Base-by-base conservation (phyloP, 2,888 invertebrate species). In the Brenthis daphne region DNA sequence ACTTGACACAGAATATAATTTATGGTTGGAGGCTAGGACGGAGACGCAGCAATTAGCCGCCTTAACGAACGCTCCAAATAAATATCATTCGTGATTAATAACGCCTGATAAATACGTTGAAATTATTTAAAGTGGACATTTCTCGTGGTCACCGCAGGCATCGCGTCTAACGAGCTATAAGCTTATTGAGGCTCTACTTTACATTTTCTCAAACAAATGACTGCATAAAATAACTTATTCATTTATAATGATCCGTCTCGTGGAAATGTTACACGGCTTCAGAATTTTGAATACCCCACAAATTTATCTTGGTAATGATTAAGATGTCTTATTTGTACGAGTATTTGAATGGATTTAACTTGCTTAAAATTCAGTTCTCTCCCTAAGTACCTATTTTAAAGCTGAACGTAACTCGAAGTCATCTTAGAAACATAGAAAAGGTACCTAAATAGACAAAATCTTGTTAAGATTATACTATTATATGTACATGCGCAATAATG, bases 1-100 rank as follows among this genome's bases (percentile, higher is more conserved):
- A 75, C 84, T 86, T 85, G 77, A 24, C 67, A 77, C 79, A 69
- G 77, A 73, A 80, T 78, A 85, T 90, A 91, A 92, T 90, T 92
- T 90, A 92, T 90, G 84, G 85, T 84, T 79, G 82, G 82, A 83
- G 84, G 85, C 85, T 77, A 82, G 84, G 85, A 85, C 83, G 82
- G 83, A 85, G 90, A 89, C 87, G 86, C 83, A 77, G 89, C 91
- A 92, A 92, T 92, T 92, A 92, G 92, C 87, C 77, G 81, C 79
- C 84, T 86, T 91, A 92, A 91, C 91, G 90, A 91, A 91, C 87
- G 86, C 84, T 84, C 86, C 85, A 88, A 91, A 91, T 90, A 88
- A 90, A 91, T 90, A 90, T 89, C 85, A 90, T 89, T 89, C 83
- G 79, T 89, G 89, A 91, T 91, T 88, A 89, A 91, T 90, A 82